Conservation (phyloP, 1,140 invertebrate genomes). For the Ips typographus region DNA sequence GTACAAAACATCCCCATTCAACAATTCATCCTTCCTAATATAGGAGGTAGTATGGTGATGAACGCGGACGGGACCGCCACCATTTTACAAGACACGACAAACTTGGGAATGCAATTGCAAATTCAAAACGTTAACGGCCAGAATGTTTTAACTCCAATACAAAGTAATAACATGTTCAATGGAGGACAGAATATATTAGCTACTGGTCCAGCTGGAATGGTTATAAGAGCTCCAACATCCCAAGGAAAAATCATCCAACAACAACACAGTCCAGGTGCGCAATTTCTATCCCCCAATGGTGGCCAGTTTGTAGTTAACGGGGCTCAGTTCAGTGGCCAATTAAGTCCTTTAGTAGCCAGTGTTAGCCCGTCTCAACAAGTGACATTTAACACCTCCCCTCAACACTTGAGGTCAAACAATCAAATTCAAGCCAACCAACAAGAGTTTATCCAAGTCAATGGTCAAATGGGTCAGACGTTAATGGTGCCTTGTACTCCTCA, state of each 20-base stretch:
- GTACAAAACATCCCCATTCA: constrained; percentile 79
- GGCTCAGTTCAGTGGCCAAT: constrained; percentile 72
- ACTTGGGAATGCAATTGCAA: constrained; percentile 71
- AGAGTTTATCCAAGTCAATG: constrained; percentile 67
- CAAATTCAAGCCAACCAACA: constrained; percentile 58
- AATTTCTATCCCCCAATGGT: constrained; percentile 72
- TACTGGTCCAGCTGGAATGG: constrained; percentile 72
- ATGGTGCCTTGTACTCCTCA: constrained; percentile 72
- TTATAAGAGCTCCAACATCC: constrained; percentile 70
- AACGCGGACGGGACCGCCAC: constrained; percentile 60
- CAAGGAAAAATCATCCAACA: constrained; percentile 74
- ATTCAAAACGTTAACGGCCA: constrained; percentile 79
- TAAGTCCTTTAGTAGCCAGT: constrained; percentile 75
- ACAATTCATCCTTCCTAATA: constrained; percentile 78
- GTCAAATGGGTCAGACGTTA: constrained; percentile 72
- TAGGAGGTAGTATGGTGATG: constrained; percentile 58
- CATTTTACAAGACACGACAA: constrained; percentile 70
- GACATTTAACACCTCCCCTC: constrained; percentile 61
- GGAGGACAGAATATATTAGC: constrained; percentile 66
- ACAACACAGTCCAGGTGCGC: constrained; percentile 65
- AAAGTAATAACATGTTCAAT: constrained; percentile 62
- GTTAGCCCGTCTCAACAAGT: constrained; percentile 69
- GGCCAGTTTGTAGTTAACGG: constrained; percentile 73
- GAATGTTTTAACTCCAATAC: constrained; percentile 73
- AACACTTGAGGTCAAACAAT: constrained; percentile 58